phyloP scores from a whole-genome alignment of 2,888 invertebrate species.

The Drosophila affinis region DNA sequence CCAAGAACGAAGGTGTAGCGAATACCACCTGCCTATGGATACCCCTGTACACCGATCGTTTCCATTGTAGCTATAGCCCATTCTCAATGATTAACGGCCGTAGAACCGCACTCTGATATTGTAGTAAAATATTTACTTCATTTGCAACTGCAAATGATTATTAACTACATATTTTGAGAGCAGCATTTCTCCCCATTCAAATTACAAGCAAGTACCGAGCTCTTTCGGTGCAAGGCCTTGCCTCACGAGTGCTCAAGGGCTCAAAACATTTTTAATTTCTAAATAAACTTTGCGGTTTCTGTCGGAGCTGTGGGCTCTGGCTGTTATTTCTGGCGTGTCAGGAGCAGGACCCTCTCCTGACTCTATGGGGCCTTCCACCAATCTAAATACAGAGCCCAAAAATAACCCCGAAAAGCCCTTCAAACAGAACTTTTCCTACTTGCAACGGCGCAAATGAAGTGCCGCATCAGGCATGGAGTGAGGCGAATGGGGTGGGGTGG shows the following conservation, averaged over 20 bases:
- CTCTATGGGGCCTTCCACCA: slow-evolving; percentile 9
- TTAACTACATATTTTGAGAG: background rate
- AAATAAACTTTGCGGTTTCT: slow-evolving; percentile 70
- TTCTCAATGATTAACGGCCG: no score
- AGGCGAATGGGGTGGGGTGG: background rate
- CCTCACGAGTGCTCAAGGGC: slow-evolving; percentile 6
- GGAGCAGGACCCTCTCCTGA: slow-evolving; percentile 50
- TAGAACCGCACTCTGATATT: background rate
- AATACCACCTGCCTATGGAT: no score
- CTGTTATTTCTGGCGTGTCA: slow-evolving; percentile 59
- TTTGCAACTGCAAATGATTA: background rate
- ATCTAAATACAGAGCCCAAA: slow-evolving; percentile 38
- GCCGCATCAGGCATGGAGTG: slow-evolving; percentile 47
- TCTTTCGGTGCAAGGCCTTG: slow-evolving; percentile 2
- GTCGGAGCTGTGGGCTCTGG: slow-evolving; percentile 22
- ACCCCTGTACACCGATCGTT: no score
- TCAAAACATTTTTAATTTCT: slow-evolving; percentile 62
- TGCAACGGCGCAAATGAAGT: slow-evolving; percentile 70
- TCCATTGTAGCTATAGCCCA: background rate
- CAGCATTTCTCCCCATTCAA: background rate
- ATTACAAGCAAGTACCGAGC: slow-evolving; percentile 1
- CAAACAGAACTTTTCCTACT: slow-evolving; percentile 61
- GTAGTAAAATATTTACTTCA: background rate
- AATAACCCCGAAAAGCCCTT: slow-evolving; percentile 62
- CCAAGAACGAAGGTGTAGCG: background rate